Evolutionary conservation across 2,888 invertebrate genomes (phyloP).

Genomic region (Schizotus pectinicornis): DNA sequence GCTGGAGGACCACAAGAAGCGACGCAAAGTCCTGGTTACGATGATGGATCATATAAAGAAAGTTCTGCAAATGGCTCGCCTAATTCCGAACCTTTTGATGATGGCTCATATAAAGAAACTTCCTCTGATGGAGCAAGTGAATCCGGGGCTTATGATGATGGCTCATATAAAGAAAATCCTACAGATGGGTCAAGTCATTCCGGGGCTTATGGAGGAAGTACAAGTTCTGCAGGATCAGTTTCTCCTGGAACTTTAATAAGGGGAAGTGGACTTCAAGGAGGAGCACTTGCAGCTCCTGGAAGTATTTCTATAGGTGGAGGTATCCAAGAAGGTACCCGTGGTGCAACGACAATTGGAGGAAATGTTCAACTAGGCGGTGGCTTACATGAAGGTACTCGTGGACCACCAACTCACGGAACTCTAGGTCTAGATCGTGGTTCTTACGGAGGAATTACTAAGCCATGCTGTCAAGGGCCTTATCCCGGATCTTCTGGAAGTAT

Average conservation of each 20-base stretch:
- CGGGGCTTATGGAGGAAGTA: background rate
- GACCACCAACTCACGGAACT: background rate
- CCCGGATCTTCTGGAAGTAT: slow-evolving; percentile 41
- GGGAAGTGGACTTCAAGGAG: no score
- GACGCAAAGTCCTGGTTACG: no score
- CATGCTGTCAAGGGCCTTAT: slow-evolving; percentile 29
- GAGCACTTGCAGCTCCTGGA: no score
- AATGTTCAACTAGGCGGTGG: background rate
- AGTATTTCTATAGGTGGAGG: background rate
- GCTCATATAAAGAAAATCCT: background rate
- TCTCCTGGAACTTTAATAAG: no score
- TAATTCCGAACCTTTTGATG: no score
- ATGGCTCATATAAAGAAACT: no score
- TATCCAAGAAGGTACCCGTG: slow-evolving; percentile 1
- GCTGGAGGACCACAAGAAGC: no score
- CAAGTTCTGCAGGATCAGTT: background rate
- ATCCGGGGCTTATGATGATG: background rate
- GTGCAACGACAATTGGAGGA: background rate
- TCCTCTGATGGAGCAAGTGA: background rate
- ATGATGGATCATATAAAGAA: no score
- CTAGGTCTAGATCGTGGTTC: no score
- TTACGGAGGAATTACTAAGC: slow-evolving; percentile 4
- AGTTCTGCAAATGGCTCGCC: no score
- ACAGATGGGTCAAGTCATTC: background rate
- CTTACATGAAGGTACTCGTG: background rate